These are phyloP conservation scores for Ostrea denselamellosa DNA, from an alignment of 1,140 invertebrate genomes.

Conservation along the genomic window DNA sequence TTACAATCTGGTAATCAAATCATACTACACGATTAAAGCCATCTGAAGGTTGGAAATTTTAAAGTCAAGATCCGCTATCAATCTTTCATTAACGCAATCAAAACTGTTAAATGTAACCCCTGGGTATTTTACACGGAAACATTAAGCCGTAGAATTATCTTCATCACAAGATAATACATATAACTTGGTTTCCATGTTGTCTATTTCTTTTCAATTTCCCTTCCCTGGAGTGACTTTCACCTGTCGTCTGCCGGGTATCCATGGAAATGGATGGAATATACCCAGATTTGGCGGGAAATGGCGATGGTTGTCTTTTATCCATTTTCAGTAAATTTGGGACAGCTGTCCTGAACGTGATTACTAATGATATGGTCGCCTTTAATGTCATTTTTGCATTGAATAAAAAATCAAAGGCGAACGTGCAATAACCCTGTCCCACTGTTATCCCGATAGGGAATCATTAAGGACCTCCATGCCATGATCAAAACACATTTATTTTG, in stretches of 20 bases:
- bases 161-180: slow-evolving; percentile 26
- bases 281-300: slow-evolving; percentile 13
- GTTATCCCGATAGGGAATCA: neutral
- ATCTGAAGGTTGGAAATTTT: neutral
- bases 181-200: slow-evolving; percentile 4
- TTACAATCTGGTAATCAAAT: neutral
- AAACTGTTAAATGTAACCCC: neutral
- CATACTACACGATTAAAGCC: neutral
- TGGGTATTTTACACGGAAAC: slow-evolving; percentile 1
- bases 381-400: neutral
- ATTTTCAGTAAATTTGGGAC: neutral
- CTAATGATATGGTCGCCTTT: slow-evolving; percentile 7
- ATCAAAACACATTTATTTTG: slow-evolving; percentile 16
- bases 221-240: neutral
- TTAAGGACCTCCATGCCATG: neutral
- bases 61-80: neutral
- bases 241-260: slow-evolving; percentile 12
- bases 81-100: slow-evolving; percentile 14
- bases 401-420: slow-evolving; percentile 15
- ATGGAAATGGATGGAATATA: neutral
- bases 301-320: slow-evolving; percentile 4
- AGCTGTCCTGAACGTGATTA: slow-evolving; percentile 13
- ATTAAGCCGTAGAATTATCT: slow-evolving; percentile 12
- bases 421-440: neutral
- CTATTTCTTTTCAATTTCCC: slow-evolving; percentile 1